Evolutionary conservation across 1,140 invertebrate species (phyloP).

Genomic region (Coelopa frigida): DNA sequence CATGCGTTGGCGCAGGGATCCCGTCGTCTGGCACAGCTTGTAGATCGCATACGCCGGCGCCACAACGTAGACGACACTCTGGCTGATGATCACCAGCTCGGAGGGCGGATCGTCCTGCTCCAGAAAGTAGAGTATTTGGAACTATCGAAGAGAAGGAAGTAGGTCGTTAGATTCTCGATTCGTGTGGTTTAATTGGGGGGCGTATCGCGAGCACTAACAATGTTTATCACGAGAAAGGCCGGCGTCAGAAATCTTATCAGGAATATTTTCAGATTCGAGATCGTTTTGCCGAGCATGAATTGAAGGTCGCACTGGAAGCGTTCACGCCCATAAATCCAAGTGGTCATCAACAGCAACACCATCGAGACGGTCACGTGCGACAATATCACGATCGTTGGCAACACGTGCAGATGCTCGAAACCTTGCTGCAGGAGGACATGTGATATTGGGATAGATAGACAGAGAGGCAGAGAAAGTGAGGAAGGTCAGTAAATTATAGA

Average conservation of each 20-base stretch:
- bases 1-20: constrained; percentile 23
- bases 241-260: constrained; percentile 35
- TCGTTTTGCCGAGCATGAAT: constrained; percentile 69
- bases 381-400: constrained; percentile 61
- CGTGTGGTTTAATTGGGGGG: too few species aligned
- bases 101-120: constrained; percentile 9
- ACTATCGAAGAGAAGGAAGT: constrained; percentile 12
- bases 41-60: constrained; percentile 30
- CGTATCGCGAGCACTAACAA: constrained; percentile 25
- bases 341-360: constrained; percentile 60
- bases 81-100: constrained; percentile 23
- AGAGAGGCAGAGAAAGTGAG: neutral
- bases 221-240: constrained; percentile 21
- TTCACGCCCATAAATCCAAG: constrained; percentile 68
- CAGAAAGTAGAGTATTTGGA: constrained; percentile 19
- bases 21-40: constrained; percentile 30
- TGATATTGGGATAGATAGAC: too few species aligned
- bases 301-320: constrained; percentile 66
- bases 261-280: constrained; percentile 46
- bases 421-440: constrained; percentile 33
- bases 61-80: constrained; percentile 23
- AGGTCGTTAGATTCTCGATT: too few species aligned
- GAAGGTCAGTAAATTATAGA: neutral
- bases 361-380: constrained; percentile 65
- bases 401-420: constrained; percentile 23